A percentile compares a stretch with the other conserved stretches of the same genome.
Evolutionary conservation across 1,140 invertebrate genomes (phyloP).

Genomic region (Drosophila suzukii): DNA sequence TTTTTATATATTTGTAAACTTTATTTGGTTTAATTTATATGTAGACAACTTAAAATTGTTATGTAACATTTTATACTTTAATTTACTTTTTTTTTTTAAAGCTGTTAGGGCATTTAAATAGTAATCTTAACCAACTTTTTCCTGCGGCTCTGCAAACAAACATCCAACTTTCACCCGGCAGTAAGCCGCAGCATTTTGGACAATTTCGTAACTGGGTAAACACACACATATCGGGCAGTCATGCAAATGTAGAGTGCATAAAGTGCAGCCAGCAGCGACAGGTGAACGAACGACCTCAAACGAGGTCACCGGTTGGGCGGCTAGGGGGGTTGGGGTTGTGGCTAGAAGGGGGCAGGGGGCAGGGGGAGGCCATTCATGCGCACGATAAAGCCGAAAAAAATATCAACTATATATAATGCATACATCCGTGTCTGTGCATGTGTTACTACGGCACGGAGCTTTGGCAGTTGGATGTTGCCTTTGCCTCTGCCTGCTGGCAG

Average conservation of each 20-base stretch:
- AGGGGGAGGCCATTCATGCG: slow-evolving; percentile 65
- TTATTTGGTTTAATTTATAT: no score
- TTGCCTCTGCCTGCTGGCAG: slow-evolving; percentile 12
- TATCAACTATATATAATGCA: slow-evolving; percentile 57
- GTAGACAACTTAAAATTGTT: no score
- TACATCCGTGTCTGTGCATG: slow-evolving; percentile 25
- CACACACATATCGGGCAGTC: slow-evolving; percentile 42
- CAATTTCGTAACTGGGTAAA: slow-evolving; percentile 82
- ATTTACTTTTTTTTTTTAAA: neutral
- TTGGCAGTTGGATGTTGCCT: slow-evolving; percentile 18
- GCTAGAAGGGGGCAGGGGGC: neutral
- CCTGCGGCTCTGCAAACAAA: slow-evolving; percentile 37
- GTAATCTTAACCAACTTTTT: neutral
- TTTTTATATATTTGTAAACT: no score
- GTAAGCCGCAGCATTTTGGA: slow-evolving; percentile 80
- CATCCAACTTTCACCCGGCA: slow-evolving; percentile 76
- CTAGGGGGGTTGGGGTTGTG: slow-evolving; percentile 22
- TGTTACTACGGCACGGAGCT: slow-evolving; percentile 4
- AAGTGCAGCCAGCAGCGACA: slow-evolving; percentile 75
- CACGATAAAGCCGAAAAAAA: slow-evolving; percentile 76
- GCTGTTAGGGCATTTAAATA: neutral
- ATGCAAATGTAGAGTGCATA: slow-evolving; percentile 79
- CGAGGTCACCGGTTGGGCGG: slow-evolving; percentile 62
- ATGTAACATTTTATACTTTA: neutral
- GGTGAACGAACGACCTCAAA: slow-evolving; percentile 84